These are phyloP conservation scores for Pegoplata infirma DNA, from an alignment of 2,888 invertebrate genomes.

Conservation along the genomic window DNA sequence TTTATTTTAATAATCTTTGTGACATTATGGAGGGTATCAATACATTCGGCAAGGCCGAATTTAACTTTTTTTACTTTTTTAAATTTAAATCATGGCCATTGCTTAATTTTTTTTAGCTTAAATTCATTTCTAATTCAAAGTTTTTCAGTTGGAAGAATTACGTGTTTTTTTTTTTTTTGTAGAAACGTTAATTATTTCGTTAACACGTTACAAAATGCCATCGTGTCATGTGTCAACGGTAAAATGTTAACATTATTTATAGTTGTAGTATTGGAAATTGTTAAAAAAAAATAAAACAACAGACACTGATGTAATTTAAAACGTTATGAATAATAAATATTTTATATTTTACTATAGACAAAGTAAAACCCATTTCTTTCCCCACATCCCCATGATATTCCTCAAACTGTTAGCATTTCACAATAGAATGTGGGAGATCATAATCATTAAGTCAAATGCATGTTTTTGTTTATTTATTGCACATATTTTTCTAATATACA, in stretches of 20 bases:
- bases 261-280: neutral
- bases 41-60: too few species aligned
- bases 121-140: too few species aligned
- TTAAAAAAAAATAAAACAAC: neutral
- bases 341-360: neutral
- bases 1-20: too few species aligned
- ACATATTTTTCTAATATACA: neutral
- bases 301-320: slow-evolving; percentile 43
- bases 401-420: neutral
- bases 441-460: neutral
- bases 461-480: neutral
- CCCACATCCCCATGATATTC: neutral
- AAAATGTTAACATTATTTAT: slow-evolving; percentile 8
- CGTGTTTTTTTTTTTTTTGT: slow-evolving; percentile 33
- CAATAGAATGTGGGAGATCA: slow-evolving; percentile 15
- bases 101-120: too few species aligned
- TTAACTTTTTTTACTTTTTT: too few species aligned
- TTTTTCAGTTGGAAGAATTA: neutral
- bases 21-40: too few species aligned
- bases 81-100: too few species aligned
- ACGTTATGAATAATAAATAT: slow-evolving; percentile 27
- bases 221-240: slow-evolving; percentile 32
- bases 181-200: neutral
- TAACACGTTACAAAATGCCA: slow-evolving; percentile 21
- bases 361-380: slow-evolving; percentile 13